Conservation (phyloP, 2,888 invertebrate genomes). For the Petrolisthes cinctipes region DNA sequence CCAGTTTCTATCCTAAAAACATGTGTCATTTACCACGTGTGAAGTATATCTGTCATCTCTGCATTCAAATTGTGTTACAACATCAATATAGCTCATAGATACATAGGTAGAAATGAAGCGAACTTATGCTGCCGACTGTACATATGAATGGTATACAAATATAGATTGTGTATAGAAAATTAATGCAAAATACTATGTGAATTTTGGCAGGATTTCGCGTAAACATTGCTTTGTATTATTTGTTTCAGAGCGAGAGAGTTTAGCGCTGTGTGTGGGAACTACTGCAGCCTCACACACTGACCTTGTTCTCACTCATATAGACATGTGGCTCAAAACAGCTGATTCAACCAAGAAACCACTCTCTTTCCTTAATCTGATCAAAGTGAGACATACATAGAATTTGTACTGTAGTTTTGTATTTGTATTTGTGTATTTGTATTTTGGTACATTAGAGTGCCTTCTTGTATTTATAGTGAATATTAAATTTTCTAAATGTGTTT, state of each 20-base stretch:
- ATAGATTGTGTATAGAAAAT: too few relatives aligned
- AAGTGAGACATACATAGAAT: constrained; percentile 21
- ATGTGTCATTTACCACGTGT: too few relatives aligned
- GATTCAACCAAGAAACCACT: constrained; percentile 55
- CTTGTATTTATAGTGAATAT: not conserved
- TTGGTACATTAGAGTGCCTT: not conserved
- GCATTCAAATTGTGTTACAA: too few relatives aligned
- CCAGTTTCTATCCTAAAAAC: too few relatives aligned
- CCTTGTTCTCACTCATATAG: constrained; percentile 57
- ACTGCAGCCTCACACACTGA: constrained; percentile 51
- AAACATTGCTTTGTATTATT: not conserved
- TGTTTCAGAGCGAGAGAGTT: constrained; percentile 53
- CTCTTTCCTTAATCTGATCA: constrained; percentile 60
- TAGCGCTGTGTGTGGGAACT: constrained; percentile 58
- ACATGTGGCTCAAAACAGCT: constrained; percentile 62
- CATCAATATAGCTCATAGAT: too few relatives aligned
- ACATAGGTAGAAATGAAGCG: too few relatives aligned
- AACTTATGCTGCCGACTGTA: too few relatives aligned
- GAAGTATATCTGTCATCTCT: too few relatives aligned
- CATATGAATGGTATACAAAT: too few relatives aligned
- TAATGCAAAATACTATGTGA: too few relatives aligned
- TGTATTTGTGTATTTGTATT: not conserved
- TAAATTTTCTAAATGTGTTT: too few relatives aligned
- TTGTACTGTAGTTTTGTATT: not conserved
- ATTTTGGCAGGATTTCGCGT: too few relatives aligned